Evolutionary conservation across 2,113 vertebrate genomes (phyloP).

Genomic region (Lamprologus sp.): DNA sequence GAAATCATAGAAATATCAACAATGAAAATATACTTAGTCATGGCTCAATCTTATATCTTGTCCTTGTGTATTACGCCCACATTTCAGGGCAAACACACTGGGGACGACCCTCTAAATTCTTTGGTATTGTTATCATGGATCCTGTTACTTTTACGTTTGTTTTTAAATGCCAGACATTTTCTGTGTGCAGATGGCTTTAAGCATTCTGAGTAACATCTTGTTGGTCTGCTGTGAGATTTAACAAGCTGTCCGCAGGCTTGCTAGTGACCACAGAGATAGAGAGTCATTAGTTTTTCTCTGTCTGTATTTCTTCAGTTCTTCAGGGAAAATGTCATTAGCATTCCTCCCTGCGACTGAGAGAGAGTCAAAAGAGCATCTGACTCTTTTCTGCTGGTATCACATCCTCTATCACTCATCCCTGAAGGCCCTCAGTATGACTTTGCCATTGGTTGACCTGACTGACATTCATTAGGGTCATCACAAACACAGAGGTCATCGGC

Average conservation of each 20-base stretch:
- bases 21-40: neutral
- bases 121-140: neutral
- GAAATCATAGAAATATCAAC: neutral
- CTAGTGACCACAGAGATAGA: conserved; percentile 27
- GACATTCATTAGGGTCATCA: conserved; percentile 20
- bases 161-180: conserved; percentile 12
- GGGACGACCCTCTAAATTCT: neutral
- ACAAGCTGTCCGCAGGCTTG: conserved; percentile 28
- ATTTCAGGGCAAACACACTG: neutral
- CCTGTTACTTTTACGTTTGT: neutral
- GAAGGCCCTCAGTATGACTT: neutral
- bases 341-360: conserved; percentile 25
- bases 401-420: conserved; percentile 20
- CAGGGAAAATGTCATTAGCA: conserved; percentile 42
- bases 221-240: conserved; percentile 39
- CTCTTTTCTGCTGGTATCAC: conserved; percentile 17
- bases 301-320: conserved; percentile 22
- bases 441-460: neutral
- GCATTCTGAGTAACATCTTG: conserved; percentile 10
- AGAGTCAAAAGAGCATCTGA: conserved; percentile 46
- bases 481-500: neutral
- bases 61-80: neutral
- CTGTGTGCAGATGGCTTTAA: neutral
- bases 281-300: conserved; percentile 41
- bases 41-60: neutral